Base-by-base conservation (phyloP, 2,888 invertebrate species). In the Capitulum mitella region DNA sequence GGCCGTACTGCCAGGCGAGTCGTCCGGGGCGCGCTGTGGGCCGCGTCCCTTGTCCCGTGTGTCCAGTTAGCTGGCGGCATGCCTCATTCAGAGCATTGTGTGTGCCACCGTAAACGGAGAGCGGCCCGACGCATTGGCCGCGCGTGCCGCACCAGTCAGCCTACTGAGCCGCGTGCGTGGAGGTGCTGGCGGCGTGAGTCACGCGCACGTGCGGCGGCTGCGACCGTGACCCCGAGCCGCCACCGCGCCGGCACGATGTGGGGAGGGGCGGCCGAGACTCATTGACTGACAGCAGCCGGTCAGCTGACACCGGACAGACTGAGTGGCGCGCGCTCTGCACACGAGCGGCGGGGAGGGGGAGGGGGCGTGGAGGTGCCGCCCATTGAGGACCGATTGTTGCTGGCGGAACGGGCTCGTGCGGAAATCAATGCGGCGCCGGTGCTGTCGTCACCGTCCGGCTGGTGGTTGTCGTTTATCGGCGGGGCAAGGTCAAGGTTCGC, bases 371-470 rank as follows among this genome's bases (percentile, higher is more conserved):
- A 26, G 26, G n/a, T 16, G 58, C 58, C 58, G 16, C n/a, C n/a
- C n/a, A 32, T 32, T 61, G 32, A 61, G 32, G 61, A 32, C n/a
- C 51, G 32, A 14, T 32, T 51, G 43, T 51, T 51, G 51, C 8
- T 22, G 22, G 19, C 51, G 51, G 22, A 5, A 22, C 22, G 19
- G 19, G 22, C 51, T n/a, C 58, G n/a, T 16, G 16, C 61, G 10
- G 61, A 61, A 61, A 61, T 61, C 61, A 61, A 61, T 61, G 61
- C 29, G n/a, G n/a, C n/a, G n/a, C n/a, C n/a, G n/a, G n/a, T 61
- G 54, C 32, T 32, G 32, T 32, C 61, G 32, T 3, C 32, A 6
- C 54, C 54, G 54, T 54, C 54, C 22, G 54, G 26, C n/a, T 32
- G n/a, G 61, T 29, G 12, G 32, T 61, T 29, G 14, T 16, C 61